Evolutionary conservation across 1,140 invertebrate species (phyloP).

Genomic region (Zaprionus kolodkinae): DNA sequence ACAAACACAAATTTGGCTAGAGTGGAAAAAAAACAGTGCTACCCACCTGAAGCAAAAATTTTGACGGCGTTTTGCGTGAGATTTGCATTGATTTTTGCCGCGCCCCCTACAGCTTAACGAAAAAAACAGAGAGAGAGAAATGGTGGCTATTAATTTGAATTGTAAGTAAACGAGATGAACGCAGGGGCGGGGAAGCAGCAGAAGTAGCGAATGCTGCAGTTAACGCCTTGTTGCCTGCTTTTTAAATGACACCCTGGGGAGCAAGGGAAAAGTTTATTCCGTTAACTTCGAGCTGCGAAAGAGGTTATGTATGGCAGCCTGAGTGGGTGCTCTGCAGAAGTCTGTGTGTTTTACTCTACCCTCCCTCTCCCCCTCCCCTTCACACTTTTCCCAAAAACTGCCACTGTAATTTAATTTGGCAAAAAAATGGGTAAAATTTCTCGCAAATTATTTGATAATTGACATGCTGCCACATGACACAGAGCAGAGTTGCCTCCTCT

Average conservation of each 20-base stretch:
- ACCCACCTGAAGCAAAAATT: constrained; percentile 7
- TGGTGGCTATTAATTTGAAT: constrained; percentile 68
- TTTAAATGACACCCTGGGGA: constrained; percentile 4
- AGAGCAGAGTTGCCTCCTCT: not conserved
- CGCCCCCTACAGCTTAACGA: not conserved
- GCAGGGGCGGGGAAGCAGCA: not conserved
- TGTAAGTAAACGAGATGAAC: constrained; percentile 57
- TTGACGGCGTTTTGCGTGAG: constrained; percentile 22
- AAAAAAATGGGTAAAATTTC: constrained; percentile 1
- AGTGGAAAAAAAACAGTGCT: constrained; percentile 7
- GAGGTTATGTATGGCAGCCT: not conserved
- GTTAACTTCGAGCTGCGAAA: not conserved
- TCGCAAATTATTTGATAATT: constrained; percentile 47
- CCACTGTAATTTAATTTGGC: constrained; percentile 42
- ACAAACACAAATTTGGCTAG: no score
- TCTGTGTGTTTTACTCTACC: not conserved
- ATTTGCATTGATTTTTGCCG: constrained; percentile 27
- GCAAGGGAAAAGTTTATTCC: constrained; percentile 3
- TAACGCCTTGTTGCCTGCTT: constrained; percentile 6
- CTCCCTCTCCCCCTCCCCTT: not conserved
- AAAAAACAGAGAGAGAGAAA: constrained; percentile 10
- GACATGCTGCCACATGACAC: constrained; percentile 25
- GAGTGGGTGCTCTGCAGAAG: not conserved
- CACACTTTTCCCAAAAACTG: not conserved
- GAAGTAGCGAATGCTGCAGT: not conserved